Evolutionary conservation across 2,888 invertebrate species (phyloP).

Genomic region (Dolomedes plantarius): DNA sequence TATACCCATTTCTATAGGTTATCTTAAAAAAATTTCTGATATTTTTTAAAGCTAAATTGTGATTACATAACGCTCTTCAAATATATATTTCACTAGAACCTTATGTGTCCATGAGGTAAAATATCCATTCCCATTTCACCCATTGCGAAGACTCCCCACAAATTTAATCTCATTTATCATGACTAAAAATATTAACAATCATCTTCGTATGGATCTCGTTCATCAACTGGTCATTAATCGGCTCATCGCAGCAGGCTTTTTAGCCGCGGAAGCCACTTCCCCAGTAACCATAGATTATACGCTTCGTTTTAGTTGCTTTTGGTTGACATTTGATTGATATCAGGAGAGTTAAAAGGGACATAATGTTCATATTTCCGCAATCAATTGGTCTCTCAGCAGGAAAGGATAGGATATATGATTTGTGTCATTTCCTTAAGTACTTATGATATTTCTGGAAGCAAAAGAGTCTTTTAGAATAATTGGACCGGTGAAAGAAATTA

Average conservation of each 20-base stretch:
- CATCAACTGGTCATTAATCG: constrained; percentile 1
- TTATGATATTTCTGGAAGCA: neutral
- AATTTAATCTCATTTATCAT: neutral
- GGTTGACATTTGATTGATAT: neutral
- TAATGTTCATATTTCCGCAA: neutral
- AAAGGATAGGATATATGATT: neutral
- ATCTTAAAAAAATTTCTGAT: too few species aligned
- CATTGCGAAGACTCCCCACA: neutral
- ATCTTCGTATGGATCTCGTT: neutral
- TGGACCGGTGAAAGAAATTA: neutral
- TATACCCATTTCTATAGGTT: too few species aligned
- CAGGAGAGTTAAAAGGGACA: neutral
- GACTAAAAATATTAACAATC: neutral
- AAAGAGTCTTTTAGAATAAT: neutral
- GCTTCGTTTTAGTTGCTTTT: neutral
- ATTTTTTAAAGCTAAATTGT: too few species aligned
- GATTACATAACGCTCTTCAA: too few species aligned
- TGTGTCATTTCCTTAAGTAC: neutral
- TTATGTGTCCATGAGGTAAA: too few species aligned
- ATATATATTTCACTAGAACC: too few species aligned
- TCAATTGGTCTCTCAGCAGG: neutral
- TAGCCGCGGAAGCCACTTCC: neutral
- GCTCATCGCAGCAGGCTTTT: neutral
- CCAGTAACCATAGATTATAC: neutral
- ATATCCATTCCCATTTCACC: neutral